These are phyloP conservation scores for Gnatocerus cornutus DNA, from an alignment of 2,888 invertebrate genomes.

Conservation along the genomic window DNA sequence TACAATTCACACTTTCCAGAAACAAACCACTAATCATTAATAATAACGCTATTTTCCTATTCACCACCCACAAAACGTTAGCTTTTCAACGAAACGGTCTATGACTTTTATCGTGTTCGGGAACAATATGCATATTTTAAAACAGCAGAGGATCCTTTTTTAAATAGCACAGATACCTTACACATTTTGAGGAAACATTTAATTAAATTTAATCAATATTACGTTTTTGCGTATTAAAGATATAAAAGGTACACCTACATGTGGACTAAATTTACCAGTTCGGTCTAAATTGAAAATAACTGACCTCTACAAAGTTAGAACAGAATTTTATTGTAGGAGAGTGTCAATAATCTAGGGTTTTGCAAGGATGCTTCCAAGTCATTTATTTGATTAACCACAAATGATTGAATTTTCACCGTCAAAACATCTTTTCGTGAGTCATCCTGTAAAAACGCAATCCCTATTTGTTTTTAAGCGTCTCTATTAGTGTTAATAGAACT, in stretches of 20 bases:
- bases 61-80: constrained; percentile 31
- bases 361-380: no score
- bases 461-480: constrained; percentile 10
- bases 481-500: constrained; percentile 15
- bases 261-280: constrained; percentile 36
- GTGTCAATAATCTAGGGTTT: background rate
- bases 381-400: no score
- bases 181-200: constrained; percentile 9
- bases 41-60: constrained; percentile 42
- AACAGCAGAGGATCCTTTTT: constrained; percentile 4
- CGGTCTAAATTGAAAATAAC: constrained; percentile 35
- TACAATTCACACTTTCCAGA: constrained; percentile 50
- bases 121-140: constrained; percentile 27
- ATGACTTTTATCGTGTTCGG: constrained; percentile 25
- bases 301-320: constrained; percentile 36
- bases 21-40: constrained; percentile 50
- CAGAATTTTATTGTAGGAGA: constrained; percentile 20
- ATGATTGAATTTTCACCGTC: background rate
- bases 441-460: constrained; percentile 13
- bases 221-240: constrained; percentile 29
- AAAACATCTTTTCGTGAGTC: constrained; percentile 16
- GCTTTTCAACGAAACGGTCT: constrained; percentile 38
- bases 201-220: constrained; percentile 36
- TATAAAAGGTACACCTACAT: constrained; percentile 35
- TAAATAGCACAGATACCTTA: constrained; percentile 2